Percentiles rank a stretch among this genome's conserved stretches.
These are phyloP conservation scores for Strigamia maritima DNA, from an alignment of 2,888 invertebrate species.

Conservation along the genomic window DNA sequence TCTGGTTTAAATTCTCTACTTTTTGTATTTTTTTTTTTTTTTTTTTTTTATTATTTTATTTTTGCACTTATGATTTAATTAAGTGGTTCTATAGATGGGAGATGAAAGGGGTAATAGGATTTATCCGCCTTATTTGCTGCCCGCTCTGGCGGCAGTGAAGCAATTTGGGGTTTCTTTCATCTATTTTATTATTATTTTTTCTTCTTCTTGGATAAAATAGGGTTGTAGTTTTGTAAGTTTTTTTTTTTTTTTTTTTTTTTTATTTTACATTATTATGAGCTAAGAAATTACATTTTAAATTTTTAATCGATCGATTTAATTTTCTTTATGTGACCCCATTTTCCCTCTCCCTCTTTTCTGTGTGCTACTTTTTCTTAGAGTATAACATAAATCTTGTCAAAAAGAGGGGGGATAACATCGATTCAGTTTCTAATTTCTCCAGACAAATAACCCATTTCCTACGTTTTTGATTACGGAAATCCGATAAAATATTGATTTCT, in stretches of 20 bases:
- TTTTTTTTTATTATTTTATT: not conserved
- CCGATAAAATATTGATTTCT: not conserved
- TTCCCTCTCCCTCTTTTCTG: not conserved
- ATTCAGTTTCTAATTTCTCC: not conserved
- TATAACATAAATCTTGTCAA: not conserved
- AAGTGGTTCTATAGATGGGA: not conserved
- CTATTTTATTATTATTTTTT: not conserved
- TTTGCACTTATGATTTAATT: not conserved
- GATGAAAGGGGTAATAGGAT: not conserved
- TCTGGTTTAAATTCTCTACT: not conserved
- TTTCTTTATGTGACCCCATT: not conserved
- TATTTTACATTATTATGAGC: no score
- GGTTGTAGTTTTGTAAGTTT: no score
- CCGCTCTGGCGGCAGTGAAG: not conserved
- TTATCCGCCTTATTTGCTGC: not conserved
- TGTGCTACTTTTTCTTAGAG: not conserved
- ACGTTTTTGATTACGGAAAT: not conserved
- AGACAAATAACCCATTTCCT: not conserved
- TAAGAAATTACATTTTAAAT: not conserved
- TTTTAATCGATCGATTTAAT: not conserved
- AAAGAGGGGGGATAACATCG: not conserved
- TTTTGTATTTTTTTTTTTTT: no score
- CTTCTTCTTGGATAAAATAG: no score
- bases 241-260: no score
- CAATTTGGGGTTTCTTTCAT: not conserved